Conservation (phyloP, 2,797 vertebrate species). For the Clarias fuscus region DNA sequence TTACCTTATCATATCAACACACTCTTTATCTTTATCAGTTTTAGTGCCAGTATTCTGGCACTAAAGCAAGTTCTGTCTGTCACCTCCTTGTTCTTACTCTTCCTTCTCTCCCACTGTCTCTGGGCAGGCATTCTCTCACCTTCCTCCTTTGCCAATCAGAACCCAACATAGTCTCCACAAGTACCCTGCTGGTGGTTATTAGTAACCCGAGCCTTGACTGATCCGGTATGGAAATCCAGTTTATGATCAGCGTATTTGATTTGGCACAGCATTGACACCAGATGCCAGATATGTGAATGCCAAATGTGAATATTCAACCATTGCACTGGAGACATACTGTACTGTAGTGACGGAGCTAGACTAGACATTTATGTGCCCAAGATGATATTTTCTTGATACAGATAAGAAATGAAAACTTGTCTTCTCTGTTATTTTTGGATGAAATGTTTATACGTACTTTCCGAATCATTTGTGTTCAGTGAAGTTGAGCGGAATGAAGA, state of each 20-base stretch:
- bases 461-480: neutral
- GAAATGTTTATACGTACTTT: slow-evolving; percentile 3
- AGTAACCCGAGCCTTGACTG: neutral
- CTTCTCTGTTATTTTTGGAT: neutral
- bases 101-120: neutral
- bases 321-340: neutral
- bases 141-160: neutral
- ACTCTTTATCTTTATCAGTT: neutral
- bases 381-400: slow-evolving; percentile 25
- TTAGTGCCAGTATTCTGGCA: neutral
- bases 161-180: neutral
- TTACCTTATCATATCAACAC: neutral
- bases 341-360: neutral
- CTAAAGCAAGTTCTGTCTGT: neutral
- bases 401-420: neutral
- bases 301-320: neutral
- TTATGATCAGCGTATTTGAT: neutral
- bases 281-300: too few relatives aligned
- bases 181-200: neutral
- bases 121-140: neutral
- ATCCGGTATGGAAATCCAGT: neutral
- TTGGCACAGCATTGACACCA: too few relatives aligned
- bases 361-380: slow-evolving; percentile 1
- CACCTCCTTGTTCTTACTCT: neutral
- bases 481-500: neutral